Percentiles rank a stretch among this genome's conserved stretches.
phyloP scores from a whole-genome alignment of 2,888 invertebrate species.

The Chouioia cunea region DNA sequence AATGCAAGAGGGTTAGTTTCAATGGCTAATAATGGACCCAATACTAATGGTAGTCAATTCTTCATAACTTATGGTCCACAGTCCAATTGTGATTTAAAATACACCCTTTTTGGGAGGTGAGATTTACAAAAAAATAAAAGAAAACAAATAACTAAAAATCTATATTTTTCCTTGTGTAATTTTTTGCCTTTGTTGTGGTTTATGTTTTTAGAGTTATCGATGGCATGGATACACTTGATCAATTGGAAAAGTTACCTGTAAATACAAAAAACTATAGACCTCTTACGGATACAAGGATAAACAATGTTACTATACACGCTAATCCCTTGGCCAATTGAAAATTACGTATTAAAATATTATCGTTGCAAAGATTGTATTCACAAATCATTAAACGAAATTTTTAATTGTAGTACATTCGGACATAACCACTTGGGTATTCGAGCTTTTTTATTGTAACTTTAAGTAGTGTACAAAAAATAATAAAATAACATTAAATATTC shows the following conservation, averaged over 20 bases:
- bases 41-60: slow-evolving; percentile 98
- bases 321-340: slow-evolving; percentile 92
- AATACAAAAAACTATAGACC: slow-evolving; percentile 95
- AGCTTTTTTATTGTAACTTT: too few relatives aligned
- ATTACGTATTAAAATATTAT: slow-evolving; percentile 10
- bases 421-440: too few relatives aligned
- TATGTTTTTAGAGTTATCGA: slow-evolving; percentile 91
- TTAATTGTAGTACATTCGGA: slow-evolving; percentile 26
- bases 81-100: slow-evolving; percentile 95
- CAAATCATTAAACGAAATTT: slow-evolving; percentile 22
- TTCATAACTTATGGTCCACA: slow-evolving; percentile 96
- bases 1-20: slow-evolving; percentile 89
- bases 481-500: too few relatives aligned
- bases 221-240: slow-evolving; percentile 95
- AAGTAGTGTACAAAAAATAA: too few relatives aligned
- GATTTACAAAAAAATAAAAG: slow-evolving; percentile 28
- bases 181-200: background rate
- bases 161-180: slow-evolving; percentile 22
- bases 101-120: slow-evolving; percentile 96
- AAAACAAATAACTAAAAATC: slow-evolving; percentile 15
- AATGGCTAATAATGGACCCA: slow-evolving; percentile 99
- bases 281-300: slow-evolving; percentile 86
- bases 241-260: slow-evolving; percentile 93
- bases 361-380: slow-evolving; percentile 8
- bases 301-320: slow-evolving; percentile 94